Conservation (phyloP, 2,888 invertebrate species). For the Phaedon cochleariae region DNA sequence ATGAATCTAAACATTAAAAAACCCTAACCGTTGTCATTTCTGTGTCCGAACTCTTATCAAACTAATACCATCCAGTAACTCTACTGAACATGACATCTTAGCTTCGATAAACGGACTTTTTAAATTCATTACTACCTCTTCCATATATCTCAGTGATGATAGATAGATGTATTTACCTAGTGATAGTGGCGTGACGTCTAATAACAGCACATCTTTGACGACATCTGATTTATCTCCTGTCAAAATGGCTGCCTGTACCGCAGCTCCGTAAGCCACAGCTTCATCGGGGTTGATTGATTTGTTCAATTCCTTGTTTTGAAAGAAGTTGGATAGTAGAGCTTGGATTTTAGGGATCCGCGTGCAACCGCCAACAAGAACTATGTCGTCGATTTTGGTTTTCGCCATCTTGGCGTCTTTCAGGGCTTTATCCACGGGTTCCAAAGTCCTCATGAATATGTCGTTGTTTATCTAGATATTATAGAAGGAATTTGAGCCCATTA, state of each 20-base stretch:
- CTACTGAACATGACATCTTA: too few species aligned
- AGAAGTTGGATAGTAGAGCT: slow-evolving; percentile 66
- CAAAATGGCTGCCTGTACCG: slow-evolving; percentile 71
- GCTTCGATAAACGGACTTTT: too few species aligned
- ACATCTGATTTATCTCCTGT: slow-evolving; percentile 66
- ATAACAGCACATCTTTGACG: slow-evolving; percentile 71
- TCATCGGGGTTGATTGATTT: slow-evolving; percentile 78
- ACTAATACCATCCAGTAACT: too few species aligned
- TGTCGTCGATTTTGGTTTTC: slow-evolving; percentile 66
- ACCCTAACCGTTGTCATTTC: too few species aligned
- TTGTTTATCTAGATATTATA: slow-evolving; percentile 62
- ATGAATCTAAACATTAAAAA: too few species aligned
- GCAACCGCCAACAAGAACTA: slow-evolving; percentile 72
- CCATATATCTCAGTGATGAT: not conserved
- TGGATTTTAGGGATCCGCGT: slow-evolving; percentile 76
- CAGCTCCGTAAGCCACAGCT: slow-evolving; percentile 75
- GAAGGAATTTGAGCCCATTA: slow-evolving; percentile 2
- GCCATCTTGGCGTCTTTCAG: slow-evolving; percentile 70
- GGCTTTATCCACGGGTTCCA: slow-evolving; percentile 73
- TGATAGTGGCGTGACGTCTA: slow-evolving; percentile 73
- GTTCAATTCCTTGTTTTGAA: slow-evolving; percentile 66
- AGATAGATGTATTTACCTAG: slow-evolving; percentile 48
- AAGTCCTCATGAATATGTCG: slow-evolving; percentile 70
- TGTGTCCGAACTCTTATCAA: too few species aligned
- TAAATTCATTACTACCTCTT: too few species aligned